Evolutionary conservation across 2,888 invertebrate species (phyloP).

Genomic region (Disparrhopalites patrizii): DNA sequence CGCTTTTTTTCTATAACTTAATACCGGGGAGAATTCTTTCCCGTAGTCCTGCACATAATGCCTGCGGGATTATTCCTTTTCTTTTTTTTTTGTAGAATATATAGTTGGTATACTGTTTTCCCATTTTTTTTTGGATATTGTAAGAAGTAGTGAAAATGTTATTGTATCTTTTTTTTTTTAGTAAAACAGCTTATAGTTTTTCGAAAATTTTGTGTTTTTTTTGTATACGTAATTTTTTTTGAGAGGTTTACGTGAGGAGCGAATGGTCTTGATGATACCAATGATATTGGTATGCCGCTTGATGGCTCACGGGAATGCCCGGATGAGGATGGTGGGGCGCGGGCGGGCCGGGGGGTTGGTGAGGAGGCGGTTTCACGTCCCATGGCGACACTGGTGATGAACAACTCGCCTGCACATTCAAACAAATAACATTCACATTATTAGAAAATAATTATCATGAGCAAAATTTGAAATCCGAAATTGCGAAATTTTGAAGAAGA

Average conservation of each 20-base stretch:
- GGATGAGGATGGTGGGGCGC: conserved; percentile 55
- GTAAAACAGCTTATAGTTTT: not conserved
- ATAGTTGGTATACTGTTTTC: conserved; percentile 21
- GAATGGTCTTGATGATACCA: conserved; percentile 49
- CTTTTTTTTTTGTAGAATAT: not conserved
- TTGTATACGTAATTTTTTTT: conserved; percentile 1
- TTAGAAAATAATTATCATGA: not conserved
- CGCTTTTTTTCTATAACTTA: no score
- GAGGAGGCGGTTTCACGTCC: conserved; percentile 56
- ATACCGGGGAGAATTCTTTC: no score
- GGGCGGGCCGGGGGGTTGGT: conserved; percentile 57
- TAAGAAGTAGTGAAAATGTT: no score
- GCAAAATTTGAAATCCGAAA: no score
- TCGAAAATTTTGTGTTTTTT: not conserved
- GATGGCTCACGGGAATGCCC: conserved; percentile 48
- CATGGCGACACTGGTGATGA: conserved; percentile 50
- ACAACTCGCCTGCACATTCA: conserved; percentile 44
- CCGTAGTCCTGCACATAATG: no score
- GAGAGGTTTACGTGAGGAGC: conserved; percentile 45
- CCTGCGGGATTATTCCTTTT: not conserved
- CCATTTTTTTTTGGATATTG: not conserved
- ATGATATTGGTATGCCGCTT: conserved; percentile 47
- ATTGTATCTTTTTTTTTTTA: not conserved
- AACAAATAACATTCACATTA: conserved; percentile 12
- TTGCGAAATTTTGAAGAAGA: no score